Conservation (phyloP, 2,113 vertebrate species). For the Ornithorhynchus anatinus region DNA sequence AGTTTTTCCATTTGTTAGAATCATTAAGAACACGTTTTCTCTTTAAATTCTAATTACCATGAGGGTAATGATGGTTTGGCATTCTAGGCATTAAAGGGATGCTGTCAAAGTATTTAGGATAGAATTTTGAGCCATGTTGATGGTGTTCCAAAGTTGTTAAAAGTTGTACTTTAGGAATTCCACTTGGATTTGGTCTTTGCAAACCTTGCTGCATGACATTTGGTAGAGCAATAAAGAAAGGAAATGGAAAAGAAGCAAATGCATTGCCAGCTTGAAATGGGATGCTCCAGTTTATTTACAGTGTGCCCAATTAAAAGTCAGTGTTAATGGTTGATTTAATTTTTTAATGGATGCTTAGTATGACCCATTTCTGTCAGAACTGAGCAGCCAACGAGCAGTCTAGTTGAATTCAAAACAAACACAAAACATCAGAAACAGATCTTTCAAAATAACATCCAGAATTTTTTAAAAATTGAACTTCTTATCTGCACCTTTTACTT, state of each 20-base stretch:
- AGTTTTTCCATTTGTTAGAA: constrained; percentile 18
- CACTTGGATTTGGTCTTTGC: constrained; percentile 22
- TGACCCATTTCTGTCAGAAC: constrained; percentile 29
- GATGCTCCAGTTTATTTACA: background rate
- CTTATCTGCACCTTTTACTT: background rate
- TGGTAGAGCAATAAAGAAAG: constrained; percentile 29
- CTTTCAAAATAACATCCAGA: background rate
- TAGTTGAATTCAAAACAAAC: constrained; percentile 3
- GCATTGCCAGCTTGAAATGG: constrained; percentile 20
- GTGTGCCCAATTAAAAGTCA: constrained; percentile 16
- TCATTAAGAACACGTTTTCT: constrained; percentile 6
- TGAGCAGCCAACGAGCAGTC: background rate
- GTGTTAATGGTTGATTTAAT: background rate
- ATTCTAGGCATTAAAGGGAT: constrained; percentile 14
- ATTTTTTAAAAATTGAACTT: background rate
- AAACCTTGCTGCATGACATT: background rate
- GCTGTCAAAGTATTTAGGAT: constrained; percentile 16
- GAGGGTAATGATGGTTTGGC: constrained; percentile 1
- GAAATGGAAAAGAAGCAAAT: background rate
- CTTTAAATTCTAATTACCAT: constrained; percentile 13
- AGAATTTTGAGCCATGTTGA: constrained; percentile 29
- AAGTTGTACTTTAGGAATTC: constrained; percentile 20
- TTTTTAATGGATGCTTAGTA: too few species aligned
- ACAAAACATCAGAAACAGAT: background rate
- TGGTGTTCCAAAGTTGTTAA: constrained; percentile 36